These are phyloP conservation scores for Brachyhypopomus gauderio DNA, from an alignment of 2,113 vertebrate genomes.

Conservation along the genomic window DNA sequence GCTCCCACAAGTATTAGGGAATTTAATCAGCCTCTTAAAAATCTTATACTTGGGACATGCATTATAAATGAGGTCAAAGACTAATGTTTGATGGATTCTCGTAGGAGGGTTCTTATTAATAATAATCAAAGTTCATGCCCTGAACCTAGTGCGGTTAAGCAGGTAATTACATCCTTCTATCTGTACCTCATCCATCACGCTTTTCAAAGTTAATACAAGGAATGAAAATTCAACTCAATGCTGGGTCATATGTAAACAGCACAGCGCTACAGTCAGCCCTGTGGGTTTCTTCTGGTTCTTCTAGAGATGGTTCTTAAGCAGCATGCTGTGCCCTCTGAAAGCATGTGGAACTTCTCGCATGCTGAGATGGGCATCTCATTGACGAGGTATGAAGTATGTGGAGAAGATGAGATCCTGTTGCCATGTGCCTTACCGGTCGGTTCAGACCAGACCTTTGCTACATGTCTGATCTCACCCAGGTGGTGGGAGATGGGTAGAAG, in stretches of 20 bases:
- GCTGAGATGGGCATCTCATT: no score
- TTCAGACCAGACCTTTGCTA: no score
- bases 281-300: not conserved
- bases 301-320: not conserved
- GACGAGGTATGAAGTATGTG: no score
- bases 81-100: slow-evolving; percentile 22
- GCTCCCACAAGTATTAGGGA: slow-evolving; percentile 6
- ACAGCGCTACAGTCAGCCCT: not conserved
- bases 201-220: slow-evolving; percentile 20
- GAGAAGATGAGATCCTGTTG: no score
- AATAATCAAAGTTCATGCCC: slow-evolving; percentile 18
- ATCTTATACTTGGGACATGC: not conserved
- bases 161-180: slow-evolving; percentile 24
- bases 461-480: no score
- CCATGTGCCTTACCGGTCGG: no score
- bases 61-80: slow-evolving; percentile 28
- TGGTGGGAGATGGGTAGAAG: no score
- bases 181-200: slow-evolving; percentile 23
- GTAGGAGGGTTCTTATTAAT: slow-evolving; percentile 24
- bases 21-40: slow-evolving; percentile 26
- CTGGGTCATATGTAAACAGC: slow-evolving; percentile 13
- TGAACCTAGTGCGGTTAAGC: slow-evolving; percentile 9
- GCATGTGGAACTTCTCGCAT: not conserved
- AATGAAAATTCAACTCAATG: slow-evolving; percentile 13
- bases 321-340: not conserved